phyloP scores from a whole-genome alignment of 2,113 vertebrate species.

The Vulpes lagopus region DNA sequence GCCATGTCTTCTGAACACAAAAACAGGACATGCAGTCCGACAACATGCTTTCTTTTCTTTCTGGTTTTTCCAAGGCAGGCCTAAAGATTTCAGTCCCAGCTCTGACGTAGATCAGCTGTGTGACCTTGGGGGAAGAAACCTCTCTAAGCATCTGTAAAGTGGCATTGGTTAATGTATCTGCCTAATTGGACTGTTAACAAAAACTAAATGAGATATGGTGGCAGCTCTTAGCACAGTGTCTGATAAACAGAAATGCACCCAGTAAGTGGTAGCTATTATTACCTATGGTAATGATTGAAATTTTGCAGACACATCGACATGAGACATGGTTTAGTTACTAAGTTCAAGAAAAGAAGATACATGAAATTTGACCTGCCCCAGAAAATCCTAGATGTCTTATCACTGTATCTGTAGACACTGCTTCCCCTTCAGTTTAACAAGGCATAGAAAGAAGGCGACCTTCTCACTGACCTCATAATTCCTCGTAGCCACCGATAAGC shows the following conservation, averaged over 20 bases:
- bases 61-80: constrained; percentile 32
- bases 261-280: constrained; percentile 19
- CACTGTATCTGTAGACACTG: not conserved
- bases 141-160: constrained; percentile 49
- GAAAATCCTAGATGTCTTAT: constrained; percentile 56
- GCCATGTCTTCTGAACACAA: not conserved
- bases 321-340: constrained; percentile 49
- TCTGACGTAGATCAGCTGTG: not conserved
- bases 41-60: not conserved
- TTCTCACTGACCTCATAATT: constrained; percentile 55
- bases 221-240: not conserved
- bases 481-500: constrained; percentile 56
- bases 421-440: constrained; percentile 56
- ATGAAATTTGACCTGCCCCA: constrained; percentile 28
- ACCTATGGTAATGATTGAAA: not conserved
- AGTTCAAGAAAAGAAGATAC: constrained; percentile 3
- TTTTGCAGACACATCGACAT: constrained; percentile 48
- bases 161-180: constrained; percentile 8
- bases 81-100: not conserved
- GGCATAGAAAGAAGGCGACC: constrained; percentile 51
- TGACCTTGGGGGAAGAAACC: not conserved
- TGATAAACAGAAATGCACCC: constrained; percentile 20
- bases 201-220: constrained; percentile 46
- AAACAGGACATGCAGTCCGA: not conserved
- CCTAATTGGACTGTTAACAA: not conserved